These are phyloP conservation scores for Loriculus beryllinus DNA, from an alignment of 2,797 vertebrate species.

Conservation along the genomic window DNA sequence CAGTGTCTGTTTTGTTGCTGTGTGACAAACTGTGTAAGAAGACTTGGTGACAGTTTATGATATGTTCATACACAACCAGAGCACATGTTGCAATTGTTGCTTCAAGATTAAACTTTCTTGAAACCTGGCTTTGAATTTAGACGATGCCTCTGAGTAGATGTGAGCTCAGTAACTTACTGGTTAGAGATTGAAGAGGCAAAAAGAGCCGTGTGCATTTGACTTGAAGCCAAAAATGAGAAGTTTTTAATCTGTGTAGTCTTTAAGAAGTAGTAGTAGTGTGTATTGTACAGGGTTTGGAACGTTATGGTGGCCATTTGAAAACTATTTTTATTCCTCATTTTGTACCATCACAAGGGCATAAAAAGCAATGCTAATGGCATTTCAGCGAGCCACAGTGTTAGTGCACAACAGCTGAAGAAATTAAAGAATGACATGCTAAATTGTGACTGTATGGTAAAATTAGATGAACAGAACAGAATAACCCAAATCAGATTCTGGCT, in stretches of 20 bases:
- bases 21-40: constrained; percentile 54
- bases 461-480: neutral
- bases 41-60: constrained; percentile 24
- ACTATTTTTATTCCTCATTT: neutral
- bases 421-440: neutral
- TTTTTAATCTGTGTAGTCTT: neutral
- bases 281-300: neutral
- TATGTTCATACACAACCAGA: constrained; percentile 12
- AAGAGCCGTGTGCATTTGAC: neutral
- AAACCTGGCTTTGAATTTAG: neutral
- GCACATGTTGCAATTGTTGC: neutral
- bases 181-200: neutral
- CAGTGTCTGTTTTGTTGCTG: neutral
- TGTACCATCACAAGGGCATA: neutral
- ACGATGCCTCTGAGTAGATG: neutral
- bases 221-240: neutral
- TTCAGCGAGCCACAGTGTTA: neutral
- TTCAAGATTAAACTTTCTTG: constrained; percentile 15
- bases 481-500: neutral
- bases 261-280: neutral
- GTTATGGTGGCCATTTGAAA: neutral
- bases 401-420: neutral
- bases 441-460: neutral
- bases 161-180: neutral
- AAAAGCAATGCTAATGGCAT: neutral